Conservation (phyloP, 2,113 vertebrate genomes). For the Podarcis raffonei region DNA sequence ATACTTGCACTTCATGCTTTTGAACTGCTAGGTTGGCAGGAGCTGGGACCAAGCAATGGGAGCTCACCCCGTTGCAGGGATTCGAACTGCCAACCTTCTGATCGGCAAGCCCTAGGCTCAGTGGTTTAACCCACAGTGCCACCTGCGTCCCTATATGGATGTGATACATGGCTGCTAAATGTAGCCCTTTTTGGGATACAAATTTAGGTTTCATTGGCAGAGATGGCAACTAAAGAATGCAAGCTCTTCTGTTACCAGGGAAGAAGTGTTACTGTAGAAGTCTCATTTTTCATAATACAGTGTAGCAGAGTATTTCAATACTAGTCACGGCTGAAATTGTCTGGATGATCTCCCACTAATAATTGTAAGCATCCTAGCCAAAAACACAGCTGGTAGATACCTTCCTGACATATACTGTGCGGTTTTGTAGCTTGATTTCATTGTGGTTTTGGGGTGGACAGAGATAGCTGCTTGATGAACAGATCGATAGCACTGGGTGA, state of each 20-base stretch:
- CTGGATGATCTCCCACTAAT: background rate
- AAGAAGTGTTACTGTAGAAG: background rate
- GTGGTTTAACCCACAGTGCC: too few species aligned
- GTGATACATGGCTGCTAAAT: too few species aligned
- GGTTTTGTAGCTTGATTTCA: background rate
- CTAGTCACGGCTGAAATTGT: background rate
- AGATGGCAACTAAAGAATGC: background rate
- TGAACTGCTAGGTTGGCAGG: too few species aligned
- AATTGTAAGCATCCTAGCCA: background rate
- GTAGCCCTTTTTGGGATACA: background rate
- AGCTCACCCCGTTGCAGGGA: too few species aligned
- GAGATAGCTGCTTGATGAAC: background rate
- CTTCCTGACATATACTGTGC: background rate
- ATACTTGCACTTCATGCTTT: too few species aligned
- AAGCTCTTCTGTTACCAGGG: background rate
- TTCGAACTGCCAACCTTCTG: too few species aligned
- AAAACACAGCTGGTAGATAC: background rate
- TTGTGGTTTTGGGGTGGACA: background rate
- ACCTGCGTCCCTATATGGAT: too few species aligned
- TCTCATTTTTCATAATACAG: background rate
- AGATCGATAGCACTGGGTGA: background rate
- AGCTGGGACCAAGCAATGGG: too few species aligned
- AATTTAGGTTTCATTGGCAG: background rate
- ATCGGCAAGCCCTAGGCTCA: too few species aligned
- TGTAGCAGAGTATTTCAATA: background rate